Evolutionary conservation across 2,113 vertebrate species (phyloP), one percentile per base, ranked within the genome.

Genomic region (Todiramphus chloris): DNA sequence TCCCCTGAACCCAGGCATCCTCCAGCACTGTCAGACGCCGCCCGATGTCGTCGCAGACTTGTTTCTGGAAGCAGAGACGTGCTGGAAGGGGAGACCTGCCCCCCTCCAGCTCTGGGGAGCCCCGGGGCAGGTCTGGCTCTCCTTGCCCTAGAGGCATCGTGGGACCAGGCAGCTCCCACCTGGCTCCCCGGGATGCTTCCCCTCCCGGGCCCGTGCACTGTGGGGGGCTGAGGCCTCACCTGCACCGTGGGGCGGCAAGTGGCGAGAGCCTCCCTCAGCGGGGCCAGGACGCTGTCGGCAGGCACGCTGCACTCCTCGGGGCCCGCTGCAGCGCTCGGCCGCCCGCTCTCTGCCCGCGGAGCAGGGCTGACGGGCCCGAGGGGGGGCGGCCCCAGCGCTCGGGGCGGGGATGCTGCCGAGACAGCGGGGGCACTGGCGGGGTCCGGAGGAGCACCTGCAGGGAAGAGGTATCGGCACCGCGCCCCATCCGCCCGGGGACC

Each of bases 1-100:
- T 98, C 30, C 98, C 99, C 84, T 97, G 97, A 86, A 93, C 97
- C 99, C 99, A 99, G 28, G 98, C 98, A 8, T 98, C 98, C 96
- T 97, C 98, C 81, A 99, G 98, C 67, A 99, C 93, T 27, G 88
- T 97, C 86, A 99, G 97, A 23, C 99, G 98, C 84, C 98, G 98
- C 31, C 96, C 98, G 24, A 99, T 98, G n/a, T 99, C 99, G 81
- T 99, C 98, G 91, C 98, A 99, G 73, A 99, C 98, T 98, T 99
- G 99, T 79, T 98, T 98, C 99, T 99, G 73, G 20, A 81, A 87
- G 80, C 76, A 59, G 53, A 90, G 5, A 31, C 2, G 13, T 39
- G 72, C 68, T 51, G 39, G 6, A 11, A 28, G 13, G 73, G 18
- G 15, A 2, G 13, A 21, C 5, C 31, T 21, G 46, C 6, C 10